Evolutionary conservation across 2,888 invertebrate species (phyloP).

Genomic region (Caenorhabditis sp.): DNA sequence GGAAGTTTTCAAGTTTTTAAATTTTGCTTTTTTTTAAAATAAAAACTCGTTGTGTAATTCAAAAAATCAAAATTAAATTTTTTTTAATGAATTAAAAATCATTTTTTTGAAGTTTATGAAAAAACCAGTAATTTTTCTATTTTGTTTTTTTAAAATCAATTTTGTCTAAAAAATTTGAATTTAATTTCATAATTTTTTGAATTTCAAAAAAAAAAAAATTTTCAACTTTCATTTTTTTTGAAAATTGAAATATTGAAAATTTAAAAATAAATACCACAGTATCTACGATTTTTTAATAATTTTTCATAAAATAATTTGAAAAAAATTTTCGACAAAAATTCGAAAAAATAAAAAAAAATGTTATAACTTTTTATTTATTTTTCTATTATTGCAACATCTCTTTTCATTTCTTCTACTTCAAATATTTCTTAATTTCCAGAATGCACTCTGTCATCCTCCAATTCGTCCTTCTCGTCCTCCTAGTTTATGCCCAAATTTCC

Average conservation of each 20-base stretch:
- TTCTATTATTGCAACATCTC: neutral
- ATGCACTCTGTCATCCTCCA: constrained; percentile 22
- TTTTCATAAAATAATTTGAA: too few relatives aligned
- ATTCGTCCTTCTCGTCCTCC: constrained; percentile 26
- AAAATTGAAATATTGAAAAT: too few relatives aligned
- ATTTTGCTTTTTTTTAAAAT: too few relatives aligned
- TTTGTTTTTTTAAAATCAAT: constrained; percentile 6
- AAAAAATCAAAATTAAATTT: neutral
- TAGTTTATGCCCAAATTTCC: constrained; percentile 27
- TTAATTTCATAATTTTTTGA: too few relatives aligned
- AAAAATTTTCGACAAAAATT: too few relatives aligned
- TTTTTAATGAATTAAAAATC: neutral
- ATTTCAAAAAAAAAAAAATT: too few relatives aligned
- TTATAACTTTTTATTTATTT: neutral
- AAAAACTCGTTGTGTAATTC: too few relatives aligned
- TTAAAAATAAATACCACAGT: too few relatives aligned
- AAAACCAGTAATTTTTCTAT: too few relatives aligned
- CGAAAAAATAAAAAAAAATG: constrained; percentile 15
- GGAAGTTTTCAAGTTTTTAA: too few relatives aligned
- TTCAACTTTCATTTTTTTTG: too few relatives aligned
- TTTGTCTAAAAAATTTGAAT: neutral
- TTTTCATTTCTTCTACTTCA: constrained; percentile 5
- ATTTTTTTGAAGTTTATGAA: neutral
- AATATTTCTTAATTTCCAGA: neutral
- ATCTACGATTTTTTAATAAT: too few relatives aligned